Conservation (phyloP, 2,888 invertebrate genomes). For the Eulithis prunata region DNA sequence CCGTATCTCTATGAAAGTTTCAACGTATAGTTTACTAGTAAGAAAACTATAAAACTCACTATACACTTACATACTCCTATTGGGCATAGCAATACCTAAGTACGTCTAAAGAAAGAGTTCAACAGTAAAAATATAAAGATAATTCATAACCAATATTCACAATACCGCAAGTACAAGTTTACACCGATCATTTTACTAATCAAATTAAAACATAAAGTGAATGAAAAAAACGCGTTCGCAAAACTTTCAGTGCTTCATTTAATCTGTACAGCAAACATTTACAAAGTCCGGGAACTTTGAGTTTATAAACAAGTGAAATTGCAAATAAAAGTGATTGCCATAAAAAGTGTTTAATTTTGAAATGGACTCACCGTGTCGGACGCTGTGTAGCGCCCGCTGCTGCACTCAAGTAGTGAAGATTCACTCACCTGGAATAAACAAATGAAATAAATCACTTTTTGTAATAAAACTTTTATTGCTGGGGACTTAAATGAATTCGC, state of each 20-base stretch:
- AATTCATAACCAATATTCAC: conserved; percentile 11
- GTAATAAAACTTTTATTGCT: conserved; percentile 3
- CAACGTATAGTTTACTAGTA: too few species aligned
- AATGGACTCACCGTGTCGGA: conserved; percentile 80
- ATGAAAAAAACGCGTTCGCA: too few species aligned
- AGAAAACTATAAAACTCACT: too few species aligned
- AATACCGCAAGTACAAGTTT: neutral
- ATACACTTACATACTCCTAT: too few species aligned
- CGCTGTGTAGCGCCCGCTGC: conserved; percentile 83
- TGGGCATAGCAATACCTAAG: too few species aligned
- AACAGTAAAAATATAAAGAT: neutral
- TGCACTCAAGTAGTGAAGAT: conserved; percentile 84
- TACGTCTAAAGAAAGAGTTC: too few species aligned
- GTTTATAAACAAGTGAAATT: conserved; percentile 6
- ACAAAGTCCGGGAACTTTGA: neutral
- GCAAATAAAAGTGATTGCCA: conserved; percentile 34
- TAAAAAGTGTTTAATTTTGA: conserved; percentile 51
- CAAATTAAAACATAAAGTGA: neutral
- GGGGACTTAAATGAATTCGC: neutral
- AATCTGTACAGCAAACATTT: conserved; percentile 9
- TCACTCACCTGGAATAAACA: conserved; percentile 79
- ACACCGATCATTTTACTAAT: conserved; percentile 1
- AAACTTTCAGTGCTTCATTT: too few species aligned
- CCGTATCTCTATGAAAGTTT: too few species aligned
- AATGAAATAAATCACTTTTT: conserved; percentile 21